Conservation (phyloP, 2,113 vertebrate genomes). For the Gadus macrocephalus region DNA sequence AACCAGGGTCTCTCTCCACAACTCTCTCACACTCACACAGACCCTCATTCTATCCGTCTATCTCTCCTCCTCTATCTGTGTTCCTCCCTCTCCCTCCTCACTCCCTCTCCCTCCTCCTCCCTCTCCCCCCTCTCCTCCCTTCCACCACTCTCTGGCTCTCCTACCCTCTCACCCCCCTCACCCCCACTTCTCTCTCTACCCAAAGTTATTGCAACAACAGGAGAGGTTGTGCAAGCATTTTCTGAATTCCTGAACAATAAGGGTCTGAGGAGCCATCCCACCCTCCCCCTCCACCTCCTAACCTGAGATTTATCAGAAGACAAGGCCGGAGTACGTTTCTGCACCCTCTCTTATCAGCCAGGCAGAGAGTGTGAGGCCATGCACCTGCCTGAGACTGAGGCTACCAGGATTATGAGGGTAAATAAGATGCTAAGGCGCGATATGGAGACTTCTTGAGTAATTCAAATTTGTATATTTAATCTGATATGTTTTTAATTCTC, state of each 20-base stretch:
- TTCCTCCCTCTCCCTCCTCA: background rate
- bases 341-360: background rate
- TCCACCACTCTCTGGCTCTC: slow-evolving; percentile 1
- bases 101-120: background rate
- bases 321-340: background rate
- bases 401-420: too few species aligned
- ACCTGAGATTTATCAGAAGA: background rate
- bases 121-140: slow-evolving; percentile 12
- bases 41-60: too few species aligned
- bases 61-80: too few species aligned
- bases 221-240: slow-evolving; percentile 64
- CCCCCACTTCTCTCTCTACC: slow-evolving; percentile 10
- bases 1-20: too few species aligned
- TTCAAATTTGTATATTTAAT: too few species aligned
- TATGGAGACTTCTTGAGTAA: too few species aligned
- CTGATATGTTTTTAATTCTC: too few species aligned
- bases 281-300: background rate
- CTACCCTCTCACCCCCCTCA: slow-evolving; percentile 25
- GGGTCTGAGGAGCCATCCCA: background rate
- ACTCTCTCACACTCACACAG: background rate
- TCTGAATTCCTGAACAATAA: slow-evolving; percentile 57
- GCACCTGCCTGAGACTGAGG: too few species aligned
- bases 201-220: slow-evolving; percentile 43
- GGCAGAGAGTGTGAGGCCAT: background rate
- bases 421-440: too few species aligned